These are phyloP conservation scores for Heliconius erato DNA, from an alignment of 2,888 invertebrate species.

Conservation along the genomic window DNA sequence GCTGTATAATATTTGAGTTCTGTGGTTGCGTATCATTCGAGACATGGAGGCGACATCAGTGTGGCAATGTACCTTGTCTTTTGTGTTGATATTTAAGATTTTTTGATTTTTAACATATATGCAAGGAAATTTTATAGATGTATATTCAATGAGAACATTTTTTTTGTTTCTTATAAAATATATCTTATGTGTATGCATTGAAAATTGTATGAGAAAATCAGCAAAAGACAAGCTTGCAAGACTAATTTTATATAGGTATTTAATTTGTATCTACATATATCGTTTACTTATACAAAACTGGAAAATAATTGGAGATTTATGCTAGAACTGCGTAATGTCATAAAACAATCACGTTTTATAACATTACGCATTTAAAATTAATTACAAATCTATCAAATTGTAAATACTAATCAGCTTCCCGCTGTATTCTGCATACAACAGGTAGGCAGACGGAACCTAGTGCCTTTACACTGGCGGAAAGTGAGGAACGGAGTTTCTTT, in stretches of 20 bases:
- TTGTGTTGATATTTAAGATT: not conserved
- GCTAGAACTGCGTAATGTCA: not conserved
- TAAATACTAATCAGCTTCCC: no score
- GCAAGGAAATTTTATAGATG: not conserved
- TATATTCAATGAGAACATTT: no score
- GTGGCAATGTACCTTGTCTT: constrained; percentile 43
- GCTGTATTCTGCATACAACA: no score
- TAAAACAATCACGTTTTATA: no score
- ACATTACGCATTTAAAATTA: not conserved
- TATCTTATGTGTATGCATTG: constrained; percentile 20
- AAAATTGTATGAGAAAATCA: not conserved
- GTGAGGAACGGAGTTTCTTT: no score
- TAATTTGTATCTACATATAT: not conserved
- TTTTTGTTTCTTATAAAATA: not conserved
- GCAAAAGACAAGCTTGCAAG: not conserved
- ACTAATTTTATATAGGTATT: no score
- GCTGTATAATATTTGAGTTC: constrained; percentile 23
- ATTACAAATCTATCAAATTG: no score
- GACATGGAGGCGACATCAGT: constrained; percentile 77
- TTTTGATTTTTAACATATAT: not conserved
- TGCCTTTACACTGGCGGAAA: no score
- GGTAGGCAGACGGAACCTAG: no score
- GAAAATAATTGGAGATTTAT: not conserved
- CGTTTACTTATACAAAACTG: not conserved
- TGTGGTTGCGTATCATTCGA: constrained; percentile 59